These are phyloP conservation scores for Coenonympha glycerion DNA, from an alignment of 2,888 invertebrate genomes.

Conservation along the genomic window DNA sequence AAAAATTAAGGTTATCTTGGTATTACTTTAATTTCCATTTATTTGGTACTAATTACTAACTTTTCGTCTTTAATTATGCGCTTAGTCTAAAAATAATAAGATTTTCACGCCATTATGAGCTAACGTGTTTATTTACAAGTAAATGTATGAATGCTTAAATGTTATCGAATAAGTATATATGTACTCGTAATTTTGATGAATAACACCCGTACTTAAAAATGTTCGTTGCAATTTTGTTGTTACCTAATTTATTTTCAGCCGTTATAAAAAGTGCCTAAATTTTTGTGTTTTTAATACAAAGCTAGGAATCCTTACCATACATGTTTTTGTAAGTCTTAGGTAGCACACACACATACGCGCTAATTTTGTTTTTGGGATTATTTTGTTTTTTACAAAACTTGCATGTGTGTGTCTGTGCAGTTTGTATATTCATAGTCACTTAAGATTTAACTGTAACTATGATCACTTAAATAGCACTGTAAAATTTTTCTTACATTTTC, in stretches of 20 bases:
- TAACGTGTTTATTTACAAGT: background rate
- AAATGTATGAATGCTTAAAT: background rate
- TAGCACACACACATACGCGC: background rate
- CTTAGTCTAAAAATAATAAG: background rate
- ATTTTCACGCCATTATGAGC: conserved; percentile 8
- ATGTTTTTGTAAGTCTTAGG: background rate
- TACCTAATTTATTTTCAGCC: background rate
- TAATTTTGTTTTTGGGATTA: too few relatives aligned
- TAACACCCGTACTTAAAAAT: conserved; percentile 4
- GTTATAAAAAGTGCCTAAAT: background rate
- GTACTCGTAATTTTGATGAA: background rate
- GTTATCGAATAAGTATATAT: background rate
- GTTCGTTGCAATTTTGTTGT: background rate
- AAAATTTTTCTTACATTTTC: background rate
- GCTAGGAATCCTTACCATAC: background rate
- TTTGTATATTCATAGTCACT: too few relatives aligned
- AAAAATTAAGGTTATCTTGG: background rate
- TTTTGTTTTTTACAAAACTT: too few relatives aligned
- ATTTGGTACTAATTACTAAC: too few relatives aligned
- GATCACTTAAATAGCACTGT: background rate
- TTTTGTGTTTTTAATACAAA: background rate
- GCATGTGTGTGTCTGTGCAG: too few relatives aligned
- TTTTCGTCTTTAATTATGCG: background rate
- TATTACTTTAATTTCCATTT: too few relatives aligned
- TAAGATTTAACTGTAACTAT: too few relatives aligned